These are phyloP conservation scores for Adelosebastes latens DNA, from an alignment of 2,797 vertebrate genomes.

Conservation along the genomic window DNA sequence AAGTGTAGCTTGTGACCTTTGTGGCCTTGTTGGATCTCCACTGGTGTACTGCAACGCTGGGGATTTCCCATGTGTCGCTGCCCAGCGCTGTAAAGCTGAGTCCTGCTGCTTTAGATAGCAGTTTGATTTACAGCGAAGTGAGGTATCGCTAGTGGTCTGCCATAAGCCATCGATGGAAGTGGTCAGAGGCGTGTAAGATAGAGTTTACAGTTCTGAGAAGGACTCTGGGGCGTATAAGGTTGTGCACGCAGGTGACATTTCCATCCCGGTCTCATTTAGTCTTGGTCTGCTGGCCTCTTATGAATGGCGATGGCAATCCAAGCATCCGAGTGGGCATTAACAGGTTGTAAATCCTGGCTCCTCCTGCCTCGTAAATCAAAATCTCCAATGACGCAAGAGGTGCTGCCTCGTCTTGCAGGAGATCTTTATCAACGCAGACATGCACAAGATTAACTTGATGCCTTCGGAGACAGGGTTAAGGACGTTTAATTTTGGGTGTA, in stretches of 20 bases:
- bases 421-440: conserved; percentile 70
- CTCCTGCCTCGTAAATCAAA: conserved; percentile 71
- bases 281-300: conserved; percentile 36
- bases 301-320: conserved; percentile 62
- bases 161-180: conserved; percentile 66
- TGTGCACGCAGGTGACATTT: conserved; percentile 77
- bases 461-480: conserved; percentile 62
- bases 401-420: conserved; percentile 65
- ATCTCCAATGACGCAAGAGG: conserved; percentile 70
- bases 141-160: conserved; percentile 45
- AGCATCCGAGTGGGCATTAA: conserved; percentile 70
- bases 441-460: conserved; percentile 56
- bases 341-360: conserved; percentile 58
- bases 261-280: conserved; percentile 65
- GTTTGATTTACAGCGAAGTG: conserved; percentile 74
- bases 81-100: conserved; percentile 43
- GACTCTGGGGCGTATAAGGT: conserved; percentile 69
- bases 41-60: conserved; percentile 44
- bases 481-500: conserved; percentile 76
- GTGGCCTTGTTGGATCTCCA: conserved; percentile 55
- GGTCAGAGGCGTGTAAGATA: conserved; percentile 62
- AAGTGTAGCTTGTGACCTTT: conserved; percentile 68
- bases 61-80: conserved; percentile 63
- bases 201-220: conserved; percentile 79
- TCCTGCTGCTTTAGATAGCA: conserved; percentile 60